Evolutionary conservation across 2,797 vertebrate genomes (phyloP), one percentile per base, ranked within the genome.

Genomic region (Semaprochilodus insignis): DNA sequence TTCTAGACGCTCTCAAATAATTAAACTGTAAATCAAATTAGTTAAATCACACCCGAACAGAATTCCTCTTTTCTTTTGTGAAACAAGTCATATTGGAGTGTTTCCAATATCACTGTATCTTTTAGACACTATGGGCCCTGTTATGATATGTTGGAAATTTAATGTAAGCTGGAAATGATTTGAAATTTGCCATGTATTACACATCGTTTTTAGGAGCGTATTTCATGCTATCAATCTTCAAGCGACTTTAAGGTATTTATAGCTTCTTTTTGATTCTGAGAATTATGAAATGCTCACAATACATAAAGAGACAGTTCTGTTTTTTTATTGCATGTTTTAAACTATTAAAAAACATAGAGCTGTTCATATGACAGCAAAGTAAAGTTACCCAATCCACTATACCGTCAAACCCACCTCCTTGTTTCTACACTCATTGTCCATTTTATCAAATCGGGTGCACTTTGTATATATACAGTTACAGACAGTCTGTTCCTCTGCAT

Each of bases 11-110:
- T 66, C 16, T 66, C 15, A 17, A 1, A 21, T 19, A 36, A 40
- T 67, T 73, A 73, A 73, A 73, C 71, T 74, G 52, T 19, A 73
- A 27, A 10, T 54, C 6, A 31, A 19, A 21, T 52, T 19, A 23
- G 17, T 21, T 52, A 25, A 21, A 16, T 51, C 15, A 73, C 6
- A 57, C 11, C 10, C 34, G 57, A 74, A 34, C 4, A 4, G 19
- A 55, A 23, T 48, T 70, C 10, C 10, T 21, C 14, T 19, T 6
- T 5, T 19, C 25, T 14, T 57, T 74, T 74, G 15, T 19, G 54
- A 52, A 48, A 23, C 54, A 72, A 54, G 27, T 16, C 23, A 52
- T 52, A 51, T n/a, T 13, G 23, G 40, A 15, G 19, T 40, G 10
- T n/a, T 21, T 44, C 6, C 19, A 69, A 21, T 52, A 71, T 25